Conservation (phyloP, 53 echinoderm and acorn worm species). For the Paelopatides confundens region DNA sequence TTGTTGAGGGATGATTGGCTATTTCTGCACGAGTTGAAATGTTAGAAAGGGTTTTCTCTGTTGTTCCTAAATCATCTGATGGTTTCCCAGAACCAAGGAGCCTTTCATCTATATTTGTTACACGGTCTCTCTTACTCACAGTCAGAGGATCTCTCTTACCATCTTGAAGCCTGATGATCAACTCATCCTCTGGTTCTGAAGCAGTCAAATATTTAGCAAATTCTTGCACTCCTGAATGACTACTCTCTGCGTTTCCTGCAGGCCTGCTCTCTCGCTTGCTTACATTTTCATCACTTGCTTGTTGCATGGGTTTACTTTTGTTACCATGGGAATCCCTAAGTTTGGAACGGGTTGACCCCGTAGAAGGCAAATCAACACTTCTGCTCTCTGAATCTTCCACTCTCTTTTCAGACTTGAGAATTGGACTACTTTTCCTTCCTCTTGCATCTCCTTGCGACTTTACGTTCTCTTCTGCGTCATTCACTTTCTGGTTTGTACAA, state of each 20-base stretch:
- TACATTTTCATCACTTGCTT: background rate
- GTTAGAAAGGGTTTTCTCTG: background rate
- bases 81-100: background rate
- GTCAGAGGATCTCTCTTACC: background rate
- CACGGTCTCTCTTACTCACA: background rate
- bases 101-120: background rate
- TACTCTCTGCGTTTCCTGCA: too few relatives aligned
- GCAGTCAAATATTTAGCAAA: conserved; percentile 25
- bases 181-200: conserved; percentile 8
- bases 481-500: too few relatives aligned
- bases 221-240: background rate
- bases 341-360: too few relatives aligned
- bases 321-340: too few relatives aligned
- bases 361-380: too few relatives aligned
- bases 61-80: background rate
- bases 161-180: background rate
- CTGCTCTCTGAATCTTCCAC: background rate
- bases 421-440: background rate
- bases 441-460: background rate
- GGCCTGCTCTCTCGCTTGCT: background rate
- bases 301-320: too few relatives aligned
- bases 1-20: background rate
- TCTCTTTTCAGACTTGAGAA: background rate
- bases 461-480: background rate
- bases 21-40: background rate